Evolutionary conservation across 1,140 invertebrate species (phyloP).

Genomic region (Drosophila nasuta): DNA sequence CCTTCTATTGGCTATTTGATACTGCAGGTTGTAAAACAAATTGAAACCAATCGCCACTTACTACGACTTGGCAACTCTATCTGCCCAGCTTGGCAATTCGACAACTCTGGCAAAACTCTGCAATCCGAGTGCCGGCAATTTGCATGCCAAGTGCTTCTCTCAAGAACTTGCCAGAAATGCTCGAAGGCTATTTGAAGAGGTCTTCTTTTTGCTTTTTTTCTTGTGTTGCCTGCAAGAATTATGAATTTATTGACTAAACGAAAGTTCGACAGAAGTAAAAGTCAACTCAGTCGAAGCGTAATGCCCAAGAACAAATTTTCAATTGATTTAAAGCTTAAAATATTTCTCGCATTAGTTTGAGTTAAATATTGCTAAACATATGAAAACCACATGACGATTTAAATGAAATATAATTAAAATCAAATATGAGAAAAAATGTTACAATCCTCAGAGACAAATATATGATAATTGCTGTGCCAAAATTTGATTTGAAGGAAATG

Average conservation of each 20-base stretch:
- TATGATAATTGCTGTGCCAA: too few relatives aligned
- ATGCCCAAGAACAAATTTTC: too few relatives aligned
- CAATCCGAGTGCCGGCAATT: conserved; percentile 28
- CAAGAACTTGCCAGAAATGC: conserved; percentile 39
- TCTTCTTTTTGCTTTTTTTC: not conserved
- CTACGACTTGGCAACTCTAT: conserved; percentile 18
- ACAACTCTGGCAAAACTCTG: conserved; percentile 10
- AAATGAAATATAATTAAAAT: too few relatives aligned
- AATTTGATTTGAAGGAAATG: too few relatives aligned
- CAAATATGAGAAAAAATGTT: too few relatives aligned
- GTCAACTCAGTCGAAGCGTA: not conserved
- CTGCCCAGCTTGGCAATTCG: not conserved
- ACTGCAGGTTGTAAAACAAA: conserved; percentile 33
- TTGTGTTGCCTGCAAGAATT: conserved; percentile 18
- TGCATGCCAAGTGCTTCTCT: conserved; percentile 29
- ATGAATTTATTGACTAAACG: conserved; percentile 25
- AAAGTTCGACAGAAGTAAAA: conserved; percentile 6
- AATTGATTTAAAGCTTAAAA: too few relatives aligned
- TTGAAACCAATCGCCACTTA: conserved; percentile 42
- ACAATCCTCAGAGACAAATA: too few relatives aligned
- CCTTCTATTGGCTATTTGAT: conserved; percentile 30
- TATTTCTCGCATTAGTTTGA: too few relatives aligned
- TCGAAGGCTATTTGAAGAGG: conserved; percentile 11
- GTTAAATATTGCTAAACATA: too few relatives aligned
- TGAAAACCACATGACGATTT: too few relatives aligned